Base-by-base conservation (phyloP, 2,797 vertebrate species). In the Typhlichthys eigenmanni region DNA sequence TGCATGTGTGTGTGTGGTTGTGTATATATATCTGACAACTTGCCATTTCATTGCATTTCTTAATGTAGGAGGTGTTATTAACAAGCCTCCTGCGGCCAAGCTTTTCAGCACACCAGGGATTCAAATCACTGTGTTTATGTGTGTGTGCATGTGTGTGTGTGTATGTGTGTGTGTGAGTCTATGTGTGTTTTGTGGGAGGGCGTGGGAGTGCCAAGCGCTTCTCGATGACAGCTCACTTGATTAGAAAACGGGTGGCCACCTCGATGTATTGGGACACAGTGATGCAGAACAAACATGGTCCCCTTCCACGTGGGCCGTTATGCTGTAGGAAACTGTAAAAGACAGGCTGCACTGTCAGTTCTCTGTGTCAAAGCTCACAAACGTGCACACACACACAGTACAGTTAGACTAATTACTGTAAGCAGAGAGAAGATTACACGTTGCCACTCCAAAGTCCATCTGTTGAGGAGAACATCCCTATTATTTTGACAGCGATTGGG, bases 21-120 rank as follows among this genome's bases (percentile, higher is more conserved):
- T 54, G 54, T n/a, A 10, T 9, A 43, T 11, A 12, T 11, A 6
- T 48, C 12, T 48, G 48, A 64, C 69, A 50, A 69, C 75, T 71
- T 5, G 58, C 81, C 86, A 85, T 74, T 88, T 83, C 80, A 81
- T 88, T 85, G 82, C 82, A 75, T 78, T 81, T 80, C 75, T 80
- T 46, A 17, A 79, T 82, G 89, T 91, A 63, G 89, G 89, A 90
- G 88, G 89, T 90, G 89, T 89, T 80, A 65, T 80, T 81, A 78
- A 82, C 71, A 68, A 87, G 82, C 82, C 82, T 88, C 81, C 82
- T 88, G 83, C 81, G 66, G 84, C 83, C 86, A 81, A 74, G 83
- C 82, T 75, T 84, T 76, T 73, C 74, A 52, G 71, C 75, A 62
- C 80, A 74, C 76, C 79, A 72, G 79, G 81, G 76, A 80, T 51